phyloP scores from a whole-genome alignment of 1,140 invertebrate species.

The Cotesia vestalis region DNA sequence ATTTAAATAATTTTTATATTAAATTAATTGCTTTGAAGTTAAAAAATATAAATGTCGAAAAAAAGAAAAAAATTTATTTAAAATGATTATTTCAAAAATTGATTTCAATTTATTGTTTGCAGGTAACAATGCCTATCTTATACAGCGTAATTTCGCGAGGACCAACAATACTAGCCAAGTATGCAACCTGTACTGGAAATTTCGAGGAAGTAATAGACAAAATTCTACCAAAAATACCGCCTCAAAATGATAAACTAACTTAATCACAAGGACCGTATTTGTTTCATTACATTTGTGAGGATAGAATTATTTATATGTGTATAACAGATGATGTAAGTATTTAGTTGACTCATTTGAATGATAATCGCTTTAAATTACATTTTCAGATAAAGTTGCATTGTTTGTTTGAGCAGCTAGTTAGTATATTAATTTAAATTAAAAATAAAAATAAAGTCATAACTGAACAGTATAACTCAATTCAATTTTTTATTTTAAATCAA shows the following conservation, averaged over 20 bases:
- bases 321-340: conserved; percentile 93
- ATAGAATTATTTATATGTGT: conserved; percentile 89
- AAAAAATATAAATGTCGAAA: too few species aligned
- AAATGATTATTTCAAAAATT: not conserved
- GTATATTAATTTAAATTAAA: too few species aligned
- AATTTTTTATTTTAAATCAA: too few species aligned
- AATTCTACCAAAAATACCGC: conserved; percentile 84
- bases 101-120: not conserved
- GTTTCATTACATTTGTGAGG: conserved; percentile 91
- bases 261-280: conserved; percentile 92
- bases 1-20: too few species aligned
- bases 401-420: too few species aligned
- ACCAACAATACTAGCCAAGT: conserved; percentile 87
- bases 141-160: conserved; percentile 89
- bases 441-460: too few species aligned
- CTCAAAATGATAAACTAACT: conserved; percentile 87
- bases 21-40: too few species aligned
- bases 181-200: conserved; percentile 91
- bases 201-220: conserved; percentile 94
- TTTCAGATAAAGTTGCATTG: too few species aligned
- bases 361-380: too few species aligned
- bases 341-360: not conserved
- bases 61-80: not conserved
- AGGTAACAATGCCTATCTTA: conserved; percentile 79
- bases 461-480: too few species aligned